These are phyloP conservation scores for Drosophila elegans DNA, from an alignment of 1,140 invertebrate genomes.

Conservation along the genomic window DNA sequence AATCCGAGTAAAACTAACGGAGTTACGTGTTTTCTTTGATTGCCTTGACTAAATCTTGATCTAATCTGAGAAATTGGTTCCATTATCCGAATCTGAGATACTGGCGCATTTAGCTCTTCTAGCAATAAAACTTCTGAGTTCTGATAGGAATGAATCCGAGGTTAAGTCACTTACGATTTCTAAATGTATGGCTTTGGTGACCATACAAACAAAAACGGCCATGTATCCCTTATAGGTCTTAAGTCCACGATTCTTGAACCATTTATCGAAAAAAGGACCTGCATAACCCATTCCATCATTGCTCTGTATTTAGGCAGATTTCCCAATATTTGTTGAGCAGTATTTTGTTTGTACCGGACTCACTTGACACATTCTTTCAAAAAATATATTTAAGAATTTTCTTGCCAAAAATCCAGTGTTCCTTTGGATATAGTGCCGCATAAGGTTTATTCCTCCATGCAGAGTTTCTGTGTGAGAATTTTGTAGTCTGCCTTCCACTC, in stretches of 20 bases:
- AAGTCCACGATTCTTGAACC: too few species aligned
- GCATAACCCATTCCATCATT: too few species aligned
- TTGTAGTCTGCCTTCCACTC: too few species aligned
- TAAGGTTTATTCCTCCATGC: background rate
- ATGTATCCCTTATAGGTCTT: background rate
- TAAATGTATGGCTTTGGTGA: constrained; percentile 4
- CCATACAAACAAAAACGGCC: constrained; percentile 5
- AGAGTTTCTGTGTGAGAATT: constrained; percentile 1
- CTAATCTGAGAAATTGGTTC: too few species aligned
- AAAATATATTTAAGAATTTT: background rate
- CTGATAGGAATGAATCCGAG: background rate
- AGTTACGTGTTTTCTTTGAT: too few species aligned
- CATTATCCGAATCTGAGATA: too few species aligned
- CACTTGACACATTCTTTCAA: constrained; percentile 3
- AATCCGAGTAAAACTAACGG: too few species aligned
- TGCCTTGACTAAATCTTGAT: too few species aligned
- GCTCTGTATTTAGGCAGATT: background rate
- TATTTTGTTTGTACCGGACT: background rate
- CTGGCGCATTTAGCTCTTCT: too few species aligned
- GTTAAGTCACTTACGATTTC: constrained; percentile 9
- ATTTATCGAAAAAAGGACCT: too few species aligned
- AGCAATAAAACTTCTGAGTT: too few species aligned
- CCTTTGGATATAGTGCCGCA: constrained; percentile 11
- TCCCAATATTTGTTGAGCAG: background rate
- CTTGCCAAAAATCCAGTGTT: constrained; percentile 4